These are phyloP conservation scores for Resseliella maxima DNA, from an alignment of 2,888 invertebrate species.

Conservation along the genomic window DNA sequence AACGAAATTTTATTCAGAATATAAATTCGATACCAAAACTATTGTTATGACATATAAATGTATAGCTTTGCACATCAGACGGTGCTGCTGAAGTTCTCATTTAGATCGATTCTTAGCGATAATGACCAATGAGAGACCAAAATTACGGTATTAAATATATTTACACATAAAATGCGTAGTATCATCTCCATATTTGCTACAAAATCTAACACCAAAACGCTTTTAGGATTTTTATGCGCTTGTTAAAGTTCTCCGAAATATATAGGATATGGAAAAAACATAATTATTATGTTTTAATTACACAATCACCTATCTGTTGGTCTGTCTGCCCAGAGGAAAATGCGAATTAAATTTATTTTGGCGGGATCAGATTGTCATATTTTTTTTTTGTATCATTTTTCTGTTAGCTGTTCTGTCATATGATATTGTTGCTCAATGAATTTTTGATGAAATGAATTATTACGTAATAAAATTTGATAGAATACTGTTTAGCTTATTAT, in stretches of 20 bases:
- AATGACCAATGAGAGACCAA: no score
- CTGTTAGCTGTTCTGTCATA: not conserved
- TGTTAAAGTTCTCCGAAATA: no score
- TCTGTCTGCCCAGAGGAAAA: not conserved
- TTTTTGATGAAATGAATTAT: slow-evolving; percentile 32
- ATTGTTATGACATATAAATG: no score
- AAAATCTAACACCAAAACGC: not conserved
- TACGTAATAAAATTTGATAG: not conserved
- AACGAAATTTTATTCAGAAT: no score
- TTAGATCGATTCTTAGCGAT: no score
- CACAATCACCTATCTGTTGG: not conserved
- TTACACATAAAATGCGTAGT: no score
- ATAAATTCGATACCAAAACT: no score
- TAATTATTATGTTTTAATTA: not conserved
- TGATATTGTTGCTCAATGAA: not conserved
- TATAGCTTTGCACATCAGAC: no score
- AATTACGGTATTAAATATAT: no score
- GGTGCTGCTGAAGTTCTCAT: no score
- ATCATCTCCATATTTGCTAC: not conserved
- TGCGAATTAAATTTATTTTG: not conserved
- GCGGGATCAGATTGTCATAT: not conserved
- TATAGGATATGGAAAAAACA: no score
- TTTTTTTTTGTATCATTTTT: not conserved
- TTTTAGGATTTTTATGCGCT: not conserved
- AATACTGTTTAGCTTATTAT: not conserved